Base-by-base conservation (phyloP, 2,888 invertebrate species). In the Phalera bucephala region DNA sequence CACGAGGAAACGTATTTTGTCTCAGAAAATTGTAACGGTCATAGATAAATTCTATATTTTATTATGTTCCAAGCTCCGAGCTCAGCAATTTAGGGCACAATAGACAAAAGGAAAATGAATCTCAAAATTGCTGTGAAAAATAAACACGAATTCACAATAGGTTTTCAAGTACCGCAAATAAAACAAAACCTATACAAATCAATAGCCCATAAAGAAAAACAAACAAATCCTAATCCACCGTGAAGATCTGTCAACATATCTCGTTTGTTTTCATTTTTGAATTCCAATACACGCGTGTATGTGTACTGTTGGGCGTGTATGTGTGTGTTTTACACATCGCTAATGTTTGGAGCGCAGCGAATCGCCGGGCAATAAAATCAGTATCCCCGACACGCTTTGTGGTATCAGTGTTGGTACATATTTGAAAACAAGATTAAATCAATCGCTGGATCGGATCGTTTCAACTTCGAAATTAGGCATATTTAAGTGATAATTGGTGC, bases 351-450 rank as follows among this genome's bases (percentile, higher is more conserved):
- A 53, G 72, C 79, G 66, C 52, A 66, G 60, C 37, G 58, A 71
- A 71, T 60, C 49, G 52, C 32, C 42, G 32, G 49, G 62, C 52
- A 70, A 73, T 80, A 76, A 77, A 77, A 78, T 79, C 64, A 66
- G 65, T 49, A 61, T 53, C 44, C 39, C 47, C 61, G 62, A 65
- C 63, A 57, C 63, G 53, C 36, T 36, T 11, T 39, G 41, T 46
- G 41, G 53, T 52, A 64, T 62, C 48, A 51, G 49, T 49, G 31
- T 45, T 12, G 13, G 48, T 46, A 51, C 40, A 52, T 54, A 62
- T 53, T 47, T 48, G 36, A 48, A 39, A 20, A 36, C 19, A 13
- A 22, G 31, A 55, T 28, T 40, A 32, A 26, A 31, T 31, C 31
- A 44, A 32, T 31, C 31, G 28, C 30, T 31, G 49, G 44, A 52